Conservation (phyloP, 1,140 invertebrate genomes). For the Berghia stephanieae region DNA sequence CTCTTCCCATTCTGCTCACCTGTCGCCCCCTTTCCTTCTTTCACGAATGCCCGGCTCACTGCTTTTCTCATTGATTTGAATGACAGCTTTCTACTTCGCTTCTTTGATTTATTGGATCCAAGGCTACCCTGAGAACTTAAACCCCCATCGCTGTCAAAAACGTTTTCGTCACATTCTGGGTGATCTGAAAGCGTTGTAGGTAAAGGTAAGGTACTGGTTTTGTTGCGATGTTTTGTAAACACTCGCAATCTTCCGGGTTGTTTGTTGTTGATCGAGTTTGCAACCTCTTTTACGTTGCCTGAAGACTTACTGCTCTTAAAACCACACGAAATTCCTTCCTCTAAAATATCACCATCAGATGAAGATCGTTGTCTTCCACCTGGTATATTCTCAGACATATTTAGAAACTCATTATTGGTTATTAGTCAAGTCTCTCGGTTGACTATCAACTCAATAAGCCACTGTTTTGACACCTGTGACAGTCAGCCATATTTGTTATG, state of each 20-base stretch:
- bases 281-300: neutral
- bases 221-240: too few relatives aligned
- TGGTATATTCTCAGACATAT: constrained; percentile 47
- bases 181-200: neutral
- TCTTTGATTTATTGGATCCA: constrained; percentile 8
- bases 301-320: neutral
- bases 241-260: too few relatives aligned
- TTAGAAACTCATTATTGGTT: constrained; percentile 34
- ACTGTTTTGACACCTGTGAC: constrained; percentile 26
- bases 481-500: constrained; percentile 39
- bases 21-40: constrained; percentile 28
- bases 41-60: constrained; percentile 41
- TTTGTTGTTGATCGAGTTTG: constrained; percentile 1
- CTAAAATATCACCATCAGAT: constrained; percentile 54
- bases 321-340: constrained; percentile 38
- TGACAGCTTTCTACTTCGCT: constrained; percentile 35
- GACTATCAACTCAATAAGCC: constrained; percentile 33
- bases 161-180: neutral
- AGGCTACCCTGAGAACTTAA: constrained; percentile 9
- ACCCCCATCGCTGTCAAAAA: constrained; percentile 26
- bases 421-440: constrained; percentile 26
- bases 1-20: constrained; percentile 17
- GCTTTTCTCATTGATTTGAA: constrained; percentile 52
- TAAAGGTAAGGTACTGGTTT: too few relatives aligned
- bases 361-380: constrained; percentile 52